Evolutionary conservation across 2,797 vertebrate species (phyloP).

Genomic region (Cetoscarus ocellatus): DNA sequence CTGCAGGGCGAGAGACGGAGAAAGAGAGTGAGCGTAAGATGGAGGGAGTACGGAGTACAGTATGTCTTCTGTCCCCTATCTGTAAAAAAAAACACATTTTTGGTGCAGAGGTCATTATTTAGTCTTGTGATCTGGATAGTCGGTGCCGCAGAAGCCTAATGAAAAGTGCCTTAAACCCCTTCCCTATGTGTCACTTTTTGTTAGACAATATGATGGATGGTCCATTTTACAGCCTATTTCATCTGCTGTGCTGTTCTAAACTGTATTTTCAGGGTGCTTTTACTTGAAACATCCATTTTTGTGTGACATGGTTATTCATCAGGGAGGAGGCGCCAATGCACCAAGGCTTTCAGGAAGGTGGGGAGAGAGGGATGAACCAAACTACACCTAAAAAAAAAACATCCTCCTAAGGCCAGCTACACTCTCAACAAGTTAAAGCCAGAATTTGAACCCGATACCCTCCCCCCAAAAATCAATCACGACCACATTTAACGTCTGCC

Average conservation of each 20-base stretch:
- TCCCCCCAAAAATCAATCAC: too few species aligned
- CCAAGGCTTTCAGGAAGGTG: slow-evolving; percentile 62
- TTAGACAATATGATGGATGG: slow-evolving; percentile 86
- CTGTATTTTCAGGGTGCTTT: slow-evolving; percentile 86
- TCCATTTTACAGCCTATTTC: slow-evolving; percentile 85
- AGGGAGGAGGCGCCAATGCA: slow-evolving; percentile 70
- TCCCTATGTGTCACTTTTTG: slow-evolving; percentile 76
- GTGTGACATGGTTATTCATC: slow-evolving; percentile 87
- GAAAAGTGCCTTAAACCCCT: slow-evolving; percentile 79
- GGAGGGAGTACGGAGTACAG: slow-evolving; percentile 60
- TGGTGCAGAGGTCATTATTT: slow-evolving; percentile 81
- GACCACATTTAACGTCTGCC: too few species aligned
- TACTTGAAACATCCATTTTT: slow-evolving; percentile 87
- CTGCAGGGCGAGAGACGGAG: slow-evolving; percentile 51
- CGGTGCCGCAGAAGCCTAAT: slow-evolving; percentile 75
- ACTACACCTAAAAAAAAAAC: slow-evolving; percentile 18
- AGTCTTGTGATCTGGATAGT: slow-evolving; percentile 78
- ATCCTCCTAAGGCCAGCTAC: slow-evolving; percentile 12
- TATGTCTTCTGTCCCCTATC: slow-evolving; percentile 67
- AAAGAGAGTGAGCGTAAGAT: slow-evolving; percentile 32
- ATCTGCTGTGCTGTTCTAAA: slow-evolving; percentile 84
- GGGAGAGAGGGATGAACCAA: slow-evolving; percentile 52
- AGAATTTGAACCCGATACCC: too few species aligned
- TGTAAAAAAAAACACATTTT: slow-evolving; percentile 72
- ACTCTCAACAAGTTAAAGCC: too few species aligned